These are phyloP conservation scores for Tachysurus vachellii DNA, from an alignment of 2,113 vertebrate genomes.

Conservation along the genomic window DNA sequence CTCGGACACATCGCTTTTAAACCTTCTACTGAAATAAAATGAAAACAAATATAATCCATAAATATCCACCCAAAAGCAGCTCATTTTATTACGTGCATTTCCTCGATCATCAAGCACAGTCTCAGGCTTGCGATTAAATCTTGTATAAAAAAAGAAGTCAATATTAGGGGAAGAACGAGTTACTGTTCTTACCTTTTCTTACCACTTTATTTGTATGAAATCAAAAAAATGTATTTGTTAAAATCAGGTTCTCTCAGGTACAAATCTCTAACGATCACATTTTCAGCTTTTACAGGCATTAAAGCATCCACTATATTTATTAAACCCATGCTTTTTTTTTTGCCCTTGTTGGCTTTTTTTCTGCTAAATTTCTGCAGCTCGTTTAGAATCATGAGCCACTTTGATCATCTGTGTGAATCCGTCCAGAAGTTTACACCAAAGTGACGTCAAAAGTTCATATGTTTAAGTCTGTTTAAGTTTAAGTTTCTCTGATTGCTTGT, in stretches of 20 bases:
- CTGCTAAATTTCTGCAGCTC: not conserved
- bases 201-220: not conserved
- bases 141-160: not conserved
- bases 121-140: not conserved
- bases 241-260: too few relatives aligned
- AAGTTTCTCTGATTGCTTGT: not conserved
- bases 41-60: too few relatives aligned
- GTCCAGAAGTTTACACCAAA: not conserved
- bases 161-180: not conserved
- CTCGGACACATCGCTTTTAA: not conserved
- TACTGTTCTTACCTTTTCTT: not conserved
- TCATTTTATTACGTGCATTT: not conserved
- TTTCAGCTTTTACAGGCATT: not conserved
- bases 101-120: not conserved
- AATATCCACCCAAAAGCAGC: not conserved
- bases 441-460: too few relatives aligned
- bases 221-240: not conserved
- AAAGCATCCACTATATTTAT: not conserved
- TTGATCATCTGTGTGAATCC: not conserved
- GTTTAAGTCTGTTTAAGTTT: too few relatives aligned
- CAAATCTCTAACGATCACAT: not conserved
- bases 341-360: not conserved
- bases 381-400: not conserved
- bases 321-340: not conserved
- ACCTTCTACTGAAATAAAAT: not conserved